Base-by-base conservation (phyloP, 2,888 invertebrate genomes). In the Choreutis nemorana region DNA sequence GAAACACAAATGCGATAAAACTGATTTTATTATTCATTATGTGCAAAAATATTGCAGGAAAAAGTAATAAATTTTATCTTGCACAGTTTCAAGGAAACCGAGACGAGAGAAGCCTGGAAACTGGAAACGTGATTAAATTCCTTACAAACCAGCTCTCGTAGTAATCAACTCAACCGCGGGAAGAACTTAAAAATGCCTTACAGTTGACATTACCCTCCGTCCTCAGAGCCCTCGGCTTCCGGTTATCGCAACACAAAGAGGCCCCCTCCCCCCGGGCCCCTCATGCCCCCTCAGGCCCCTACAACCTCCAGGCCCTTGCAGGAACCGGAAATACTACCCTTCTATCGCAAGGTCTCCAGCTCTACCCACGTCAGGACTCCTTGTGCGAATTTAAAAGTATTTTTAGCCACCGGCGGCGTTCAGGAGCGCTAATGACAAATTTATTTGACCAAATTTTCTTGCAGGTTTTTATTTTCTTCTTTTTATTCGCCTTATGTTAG, bases 181-280 rank as follows among this genome's bases (percentile, higher is more conserved):
- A 66, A 70, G 70, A 66, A 75, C 66, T 64, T 71, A 68, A 36
- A 68, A 73, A 68, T 67, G 62, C 65, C 64, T 68, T 56, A 43
- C 64, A 62, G 71, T 68, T 71, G 73, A 73, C 73, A 75, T 73
- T 70, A 71, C 77, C 71, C 75, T 64, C 68, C 58, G 68, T 65
- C 61, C 67, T 70, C 62, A 52, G 59, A 62, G 65, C 73, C 77
- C 77, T 72, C 58, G 50, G 62, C 68, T 72, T 78, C 78, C 78
- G 78, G 78, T 77, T 78, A 78, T 77, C 71, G 72, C 73, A 55
- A 68, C 67, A 75, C 75, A 78, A 75, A 73, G 67, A 63, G 60
- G 46, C 50, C 54, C 47, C 44, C 48, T 50, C 57, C 55, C 48
- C 54, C 55, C 59, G 50, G 48, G 51, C 48, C 40, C 35, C 42